Evolutionary conservation across 2,797 vertebrate species (phyloP).

Genomic region (Prunella strophiata): DNA sequence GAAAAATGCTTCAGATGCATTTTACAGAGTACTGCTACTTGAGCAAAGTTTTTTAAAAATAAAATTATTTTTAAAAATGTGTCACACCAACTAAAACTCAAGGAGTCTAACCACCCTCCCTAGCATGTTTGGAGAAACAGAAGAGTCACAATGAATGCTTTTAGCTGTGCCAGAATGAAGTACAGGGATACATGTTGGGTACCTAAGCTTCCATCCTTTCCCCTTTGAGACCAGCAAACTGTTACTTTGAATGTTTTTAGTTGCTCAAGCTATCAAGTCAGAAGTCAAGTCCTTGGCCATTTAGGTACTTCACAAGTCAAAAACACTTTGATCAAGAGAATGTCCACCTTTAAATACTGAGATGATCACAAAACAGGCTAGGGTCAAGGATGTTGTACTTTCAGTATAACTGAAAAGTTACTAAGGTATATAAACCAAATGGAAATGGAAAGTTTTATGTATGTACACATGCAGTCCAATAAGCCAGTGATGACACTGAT

Average conservation of each 20-base stretch:
- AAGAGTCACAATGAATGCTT: accelerated
- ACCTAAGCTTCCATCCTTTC: neutral
- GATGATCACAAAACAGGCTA: neutral
- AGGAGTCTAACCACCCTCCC: neutral
- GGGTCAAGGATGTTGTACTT: neutral
- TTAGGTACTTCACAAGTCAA: neutral
- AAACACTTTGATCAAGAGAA: neutral
- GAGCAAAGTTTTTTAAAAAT: neutral
- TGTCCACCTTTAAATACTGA: neutral
- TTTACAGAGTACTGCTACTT: neutral
- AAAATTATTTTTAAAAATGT: neutral
- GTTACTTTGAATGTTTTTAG: neutral
- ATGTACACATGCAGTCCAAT: neutral
- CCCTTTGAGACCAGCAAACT: neutral
- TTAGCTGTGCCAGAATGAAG: neutral
- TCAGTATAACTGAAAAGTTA: neutral
- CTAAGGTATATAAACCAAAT: neutral
- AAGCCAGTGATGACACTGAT: neutral
- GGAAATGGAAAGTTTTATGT: neutral
- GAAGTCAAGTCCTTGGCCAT: neutral
- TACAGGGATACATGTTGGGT: neutral
- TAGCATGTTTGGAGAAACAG: neutral
- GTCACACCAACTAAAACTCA: neutral
- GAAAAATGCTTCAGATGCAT: neutral
- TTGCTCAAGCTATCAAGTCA: neutral